Base-by-base conservation (phyloP, 37 sponge, comb jelly and placozoan genomes). In the Aplysina aerophoba region DNA sequence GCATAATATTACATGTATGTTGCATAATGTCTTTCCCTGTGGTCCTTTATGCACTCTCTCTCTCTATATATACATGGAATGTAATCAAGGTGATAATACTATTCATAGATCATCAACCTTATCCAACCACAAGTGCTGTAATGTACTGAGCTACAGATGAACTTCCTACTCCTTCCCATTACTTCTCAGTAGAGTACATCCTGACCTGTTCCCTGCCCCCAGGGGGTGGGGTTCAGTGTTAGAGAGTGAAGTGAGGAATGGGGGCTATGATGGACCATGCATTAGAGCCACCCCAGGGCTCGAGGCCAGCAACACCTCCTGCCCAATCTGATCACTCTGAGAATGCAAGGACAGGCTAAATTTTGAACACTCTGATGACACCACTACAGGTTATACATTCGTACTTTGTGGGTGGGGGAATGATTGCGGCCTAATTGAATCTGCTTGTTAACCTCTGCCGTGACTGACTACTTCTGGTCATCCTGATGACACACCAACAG, bases 251-350 rank as follows among this genome's bases (percentile, higher is more conserved):
- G 38, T 79, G 87, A 86, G 15, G 87, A 72, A 75, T 17, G 57
- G 55, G 67, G 67, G 58, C 21, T 80, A 80, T 80, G 87, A 79
- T 35, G n/a, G 40, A 44, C 67, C 57, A 38, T 86, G 87, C 79
- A 44, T 86, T 86, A 86, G 20, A 86, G 31, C 83, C 67, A 44
- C 44, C 59, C 57, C 28, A 69, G 81, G 73, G 22, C 62, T 55
- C 31, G 69, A 40, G 71, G 80, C 37, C 40, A 65, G 87, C 87
- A 86, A 86, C 87, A 66, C 81, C 80, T 75, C 78, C 4, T 58
- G 59, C 28, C 56, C 87, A 67, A 63, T 54, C 87, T 86, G 87
- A 86, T 59, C 81, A 55, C 87, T 59, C 54, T 64, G 31, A 64
- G 6, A 25, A 6, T 1, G 37, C 44, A 75, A 15, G n/a, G n/a